phyloP scores from a whole-genome alignment of 2,888 invertebrate genomes.

The Caenorhabditis sp. region DNA sequence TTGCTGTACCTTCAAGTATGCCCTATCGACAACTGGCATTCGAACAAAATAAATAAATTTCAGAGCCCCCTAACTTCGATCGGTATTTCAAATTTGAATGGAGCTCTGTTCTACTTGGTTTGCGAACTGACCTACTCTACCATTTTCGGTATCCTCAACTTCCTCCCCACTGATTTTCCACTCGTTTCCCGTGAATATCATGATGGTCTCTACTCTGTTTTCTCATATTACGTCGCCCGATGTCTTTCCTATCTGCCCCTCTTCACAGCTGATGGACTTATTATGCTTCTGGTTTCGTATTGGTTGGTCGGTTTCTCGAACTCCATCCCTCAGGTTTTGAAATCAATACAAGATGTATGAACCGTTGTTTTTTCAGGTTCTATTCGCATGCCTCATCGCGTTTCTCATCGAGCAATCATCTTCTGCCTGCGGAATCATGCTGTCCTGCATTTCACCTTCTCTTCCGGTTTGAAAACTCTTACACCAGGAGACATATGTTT shows the following conservation, averaged over 20 bases:
- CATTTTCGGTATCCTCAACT: conserved; percentile 93
- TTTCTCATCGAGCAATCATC: conserved; percentile 77
- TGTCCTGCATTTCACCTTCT: conserved; percentile 79
- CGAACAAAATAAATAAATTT: background rate
- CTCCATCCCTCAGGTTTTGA: conserved; percentile 57
- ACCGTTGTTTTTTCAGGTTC: conserved; percentile 57
- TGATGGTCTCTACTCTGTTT: conserved; percentile 91
- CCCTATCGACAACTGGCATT: background rate
- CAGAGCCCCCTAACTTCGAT: conserved; percentile 86
- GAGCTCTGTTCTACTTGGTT: conserved; percentile 91
- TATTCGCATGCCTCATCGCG: conserved; percentile 68
- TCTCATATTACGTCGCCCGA: conserved; percentile 79
- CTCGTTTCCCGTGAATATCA: conserved; percentile 93
- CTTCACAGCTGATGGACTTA: conserved; percentile 88
- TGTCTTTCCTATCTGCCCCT: conserved; percentile 80
- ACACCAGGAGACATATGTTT: background rate
- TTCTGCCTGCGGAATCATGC: conserved; percentile 79
- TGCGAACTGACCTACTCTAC: conserved; percentile 88
- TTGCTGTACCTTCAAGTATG: conserved; percentile 87
- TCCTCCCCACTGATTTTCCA: conserved; percentile 92
- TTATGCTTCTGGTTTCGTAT: conserved; percentile 91
- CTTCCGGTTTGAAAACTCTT: conserved; percentile 70
- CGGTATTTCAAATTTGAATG: conserved; percentile 96
- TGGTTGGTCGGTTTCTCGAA: conserved; percentile 89
- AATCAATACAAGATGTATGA: background rate